Evolutionary conservation across 1,140 invertebrate species (phyloP).

Genomic region (Micrasema minimum): DNA sequence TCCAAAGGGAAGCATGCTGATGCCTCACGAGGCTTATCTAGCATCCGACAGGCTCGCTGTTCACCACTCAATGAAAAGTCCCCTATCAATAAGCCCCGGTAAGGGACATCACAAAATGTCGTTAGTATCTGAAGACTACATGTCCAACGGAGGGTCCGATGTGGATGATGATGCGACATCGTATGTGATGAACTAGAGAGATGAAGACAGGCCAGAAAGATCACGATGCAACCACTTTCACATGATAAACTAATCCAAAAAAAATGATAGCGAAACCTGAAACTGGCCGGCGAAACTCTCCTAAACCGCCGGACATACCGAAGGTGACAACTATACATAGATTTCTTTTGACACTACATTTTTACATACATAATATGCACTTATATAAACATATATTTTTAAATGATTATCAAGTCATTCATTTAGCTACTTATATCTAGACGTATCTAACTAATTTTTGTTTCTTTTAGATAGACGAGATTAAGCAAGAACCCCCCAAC

Average conservation of each 20-base stretch:
- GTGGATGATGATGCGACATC: constrained; percentile 71
- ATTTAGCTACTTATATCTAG: background rate
- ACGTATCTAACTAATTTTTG: constrained; percentile 19
- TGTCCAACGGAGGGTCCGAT: constrained; percentile 71
- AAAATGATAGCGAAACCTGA: constrained; percentile 62
- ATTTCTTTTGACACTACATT: constrained; percentile 26
- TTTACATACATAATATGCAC: background rate
- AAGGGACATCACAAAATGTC: constrained; percentile 65
- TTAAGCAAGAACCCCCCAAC: constrained; percentile 68
- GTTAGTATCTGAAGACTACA: constrained; percentile 69
- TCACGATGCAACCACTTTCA: constrained; percentile 75
- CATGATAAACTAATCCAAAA: constrained; percentile 71
- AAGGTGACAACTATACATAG: constrained; percentile 58
- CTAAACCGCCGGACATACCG: constrained; percentile 65
- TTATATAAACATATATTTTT: background rate
- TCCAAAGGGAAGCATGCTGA: constrained; percentile 67
- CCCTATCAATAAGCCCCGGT: constrained; percentile 63
- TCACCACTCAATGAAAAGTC: constrained; percentile 66
- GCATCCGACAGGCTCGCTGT: constrained; percentile 62
- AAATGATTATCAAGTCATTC: too few relatives aligned
- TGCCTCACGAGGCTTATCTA: constrained; percentile 66
- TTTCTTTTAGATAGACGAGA: constrained; percentile 60
- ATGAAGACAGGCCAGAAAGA: constrained; percentile 69
- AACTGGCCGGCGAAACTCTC: constrained; percentile 61
- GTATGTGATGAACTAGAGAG: constrained; percentile 63